Base-by-base conservation (phyloP, 2,797 vertebrate species). In the Helostoma temminkii region DNA sequence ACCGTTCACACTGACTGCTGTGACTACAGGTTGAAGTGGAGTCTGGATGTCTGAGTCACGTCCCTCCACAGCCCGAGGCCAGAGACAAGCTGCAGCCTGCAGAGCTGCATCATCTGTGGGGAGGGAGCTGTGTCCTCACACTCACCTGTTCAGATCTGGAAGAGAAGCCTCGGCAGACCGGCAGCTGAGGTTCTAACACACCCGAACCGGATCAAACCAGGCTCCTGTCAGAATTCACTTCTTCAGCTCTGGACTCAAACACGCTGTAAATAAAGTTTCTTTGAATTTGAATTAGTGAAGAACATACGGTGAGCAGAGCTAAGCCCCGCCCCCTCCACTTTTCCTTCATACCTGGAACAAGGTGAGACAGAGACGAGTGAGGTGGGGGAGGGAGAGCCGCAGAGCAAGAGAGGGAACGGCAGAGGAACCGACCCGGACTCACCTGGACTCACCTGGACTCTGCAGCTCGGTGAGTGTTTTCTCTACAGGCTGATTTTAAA, bases 11-110 rank as follows among this genome's bases (percentile, higher is more conserved):
- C 18, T 34, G 21, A 47, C 8, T 5, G 19, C 5, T 52, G 50
- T 19, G 36, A 21, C 24, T 30, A 9, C n/a, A 18, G 39, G 15
- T 46, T 42, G 24, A 18, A 43, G n/a, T 18, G 24, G 19, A 34
- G 52, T 63, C 18, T n/a, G 55, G 57, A 11, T 25, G 60, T 56
- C 56, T 61, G 68, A 81, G 56, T 77, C 78, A 49, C 30, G 4
- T 62, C 14, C 32, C 9, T 42, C 54, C 9, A 28, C 6, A 0
- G 71, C 82, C 74, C 45, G 34, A 59, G 67, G 80, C 68, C 16
- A 24, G 19, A 56, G 82, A 16, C 84, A 24, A 32, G 84, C 73
- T 74, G 69, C 63, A 57, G 72, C 85, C 71, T 84, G 85, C 74
- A 71, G 41, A 53, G 43, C n/a, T n/a, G 60, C 56, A 21, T 43